These are phyloP conservation scores for Coptotermes formosanus DNA, from an alignment of 1,140 invertebrate species.

Conservation along the genomic window DNA sequence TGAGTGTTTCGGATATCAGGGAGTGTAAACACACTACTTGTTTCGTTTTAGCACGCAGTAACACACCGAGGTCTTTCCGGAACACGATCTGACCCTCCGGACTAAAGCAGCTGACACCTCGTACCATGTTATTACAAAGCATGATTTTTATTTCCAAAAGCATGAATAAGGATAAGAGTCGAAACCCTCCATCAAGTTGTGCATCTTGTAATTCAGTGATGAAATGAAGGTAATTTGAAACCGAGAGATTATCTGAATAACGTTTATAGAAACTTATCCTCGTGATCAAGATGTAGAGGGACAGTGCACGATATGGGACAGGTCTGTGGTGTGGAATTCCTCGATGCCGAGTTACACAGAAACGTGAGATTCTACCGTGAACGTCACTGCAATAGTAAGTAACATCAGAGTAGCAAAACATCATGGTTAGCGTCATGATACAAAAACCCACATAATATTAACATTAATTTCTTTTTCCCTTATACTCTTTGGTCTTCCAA, in stretches of 20 bases:
- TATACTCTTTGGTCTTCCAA: no score
- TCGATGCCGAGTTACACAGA: not conserved
- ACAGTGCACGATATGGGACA: not conserved
- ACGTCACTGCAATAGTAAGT: no score
- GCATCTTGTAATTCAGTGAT: slow-evolving; percentile 8
- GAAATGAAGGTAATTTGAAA: not conserved
- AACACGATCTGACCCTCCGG: not conserved
- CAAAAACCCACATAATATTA: no score
- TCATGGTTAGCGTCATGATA: no score
- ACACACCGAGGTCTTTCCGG: not conserved
- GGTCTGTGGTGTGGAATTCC: not conserved
- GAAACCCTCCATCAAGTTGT: slow-evolving; percentile 5
- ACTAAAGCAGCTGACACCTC: slow-evolving; percentile 2
- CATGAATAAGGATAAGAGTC: not conserved
- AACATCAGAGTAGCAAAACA: no score
- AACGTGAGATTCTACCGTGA: no score
- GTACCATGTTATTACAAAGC: not conserved
- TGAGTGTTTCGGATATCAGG: no score
- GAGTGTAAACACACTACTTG: not conserved
- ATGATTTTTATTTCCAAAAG: slow-evolving; percentile 7
- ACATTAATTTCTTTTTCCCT: no score
- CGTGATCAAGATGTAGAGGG: not conserved
- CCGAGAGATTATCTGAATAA: not conserved
- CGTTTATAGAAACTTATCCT: not conserved
- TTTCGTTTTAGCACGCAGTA: not conserved